Conservation (phyloP, 2,888 invertebrate genomes). For the Lysandra bellargus region DNA sequence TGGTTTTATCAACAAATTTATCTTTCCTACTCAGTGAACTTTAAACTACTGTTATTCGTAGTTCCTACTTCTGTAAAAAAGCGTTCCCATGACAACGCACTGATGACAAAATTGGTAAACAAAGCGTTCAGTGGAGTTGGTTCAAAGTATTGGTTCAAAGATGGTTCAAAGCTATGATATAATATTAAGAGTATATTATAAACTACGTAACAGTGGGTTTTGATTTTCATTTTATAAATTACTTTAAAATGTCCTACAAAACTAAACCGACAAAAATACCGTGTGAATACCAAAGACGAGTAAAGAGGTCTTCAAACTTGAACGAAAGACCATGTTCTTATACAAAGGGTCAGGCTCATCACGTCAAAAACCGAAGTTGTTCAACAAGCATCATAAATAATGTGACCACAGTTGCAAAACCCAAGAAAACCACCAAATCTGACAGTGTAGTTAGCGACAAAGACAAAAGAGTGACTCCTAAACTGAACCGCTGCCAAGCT, state of each 20-base stretch:
- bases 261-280: slow-evolving; percentile 34
- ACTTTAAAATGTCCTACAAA: slow-evolving; percentile 36
- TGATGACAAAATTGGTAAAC: not conserved
- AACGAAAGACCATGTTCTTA: not conserved
- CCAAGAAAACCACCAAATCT: slow-evolving; percentile 61
- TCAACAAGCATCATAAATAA: slow-evolving; percentile 51
- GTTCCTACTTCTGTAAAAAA: too few species aligned
- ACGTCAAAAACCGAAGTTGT: slow-evolving; percentile 47
- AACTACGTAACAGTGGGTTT: not conserved
- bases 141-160: too few species aligned
- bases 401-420: slow-evolving; percentile 40
- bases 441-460: slow-evolving; percentile 49
- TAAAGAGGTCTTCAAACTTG: not conserved
- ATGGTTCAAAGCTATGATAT: too few species aligned
- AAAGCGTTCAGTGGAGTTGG: not conserved
- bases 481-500: slow-evolving; percentile 46
- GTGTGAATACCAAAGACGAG: slow-evolving; percentile 42
- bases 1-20: too few species aligned
- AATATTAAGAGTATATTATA: too few species aligned
- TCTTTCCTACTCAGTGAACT: too few species aligned
- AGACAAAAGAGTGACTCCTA: slow-evolving; percentile 35
- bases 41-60: too few species aligned
- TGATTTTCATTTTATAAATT: slow-evolving; percentile 2
- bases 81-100: not conserved
- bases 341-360: slow-evolving; percentile 34